Evolutionary conservation across 30 jellyfish, hydroid and myxozoan species (phyloP), one percentile per base, ranked within the genome.

Genomic region (Pseudorhiza aurosa): DNA sequence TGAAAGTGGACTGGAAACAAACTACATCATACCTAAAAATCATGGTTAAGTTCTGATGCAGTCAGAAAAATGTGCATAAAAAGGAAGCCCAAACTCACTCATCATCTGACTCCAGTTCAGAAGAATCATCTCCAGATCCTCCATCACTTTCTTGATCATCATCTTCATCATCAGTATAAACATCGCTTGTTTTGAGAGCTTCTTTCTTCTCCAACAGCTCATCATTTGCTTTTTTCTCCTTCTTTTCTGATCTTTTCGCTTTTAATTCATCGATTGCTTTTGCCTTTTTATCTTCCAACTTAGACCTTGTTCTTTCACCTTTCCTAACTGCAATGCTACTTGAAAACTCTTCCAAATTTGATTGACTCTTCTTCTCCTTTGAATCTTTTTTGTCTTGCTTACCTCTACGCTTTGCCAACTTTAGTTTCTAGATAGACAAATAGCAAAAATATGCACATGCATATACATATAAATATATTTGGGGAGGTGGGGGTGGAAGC

Each of bases 121-220:
- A 74, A 36, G 96, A 74, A 57, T 85, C 96, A 14, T 74, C 90
- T 2, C 96, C 96, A 2, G 96, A 85, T 10, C 69, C 90, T 0
- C 87, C 96, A 3, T 89, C 97, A 68, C 92, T 81, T 24, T 90
- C 97, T 21, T 82, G 96, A 26, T 85, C 97, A 30, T 90, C 97
- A 83, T 90, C 97, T 50, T 90, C 98, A 65, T 91, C 98, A 91
- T 91, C 98, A 0, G 98, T 83, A 31, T 50, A 91, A 17, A 91
- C 98, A 63, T 91, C 98, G 40, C 87, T 83, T 12, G 96, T 83
- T 58, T 82, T 91, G 55, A 91, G 51, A 8, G 95, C 84, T 28
- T 91, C 98, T 51, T 85, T 91, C 91, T 91, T 91, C 31, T 75
- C 84, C 21, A 88, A 58, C 31, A 67, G 85, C 0, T 85, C 91